phyloP scores from a whole-genome alignment of 2,797 vertebrate genomes.

The Sandelia bainsii region DNA sequence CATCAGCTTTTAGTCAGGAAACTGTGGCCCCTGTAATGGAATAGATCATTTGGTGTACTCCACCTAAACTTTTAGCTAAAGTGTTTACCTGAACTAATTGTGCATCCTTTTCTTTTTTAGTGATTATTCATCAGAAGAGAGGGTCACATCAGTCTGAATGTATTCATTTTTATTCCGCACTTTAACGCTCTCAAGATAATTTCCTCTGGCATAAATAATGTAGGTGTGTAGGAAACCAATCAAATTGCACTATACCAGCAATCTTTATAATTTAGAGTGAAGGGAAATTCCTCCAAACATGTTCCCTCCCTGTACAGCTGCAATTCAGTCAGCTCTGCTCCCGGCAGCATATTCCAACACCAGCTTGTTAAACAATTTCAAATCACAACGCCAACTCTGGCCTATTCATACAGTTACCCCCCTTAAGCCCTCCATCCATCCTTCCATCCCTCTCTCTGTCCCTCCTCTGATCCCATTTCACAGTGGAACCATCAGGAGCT shows the following conservation, averaged over 20 bases:
- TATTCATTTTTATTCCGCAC: conserved; percentile 28
- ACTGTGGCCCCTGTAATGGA: conserved; percentile 47
- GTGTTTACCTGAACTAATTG: conserved; percentile 31
- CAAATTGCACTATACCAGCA: conserved; percentile 27
- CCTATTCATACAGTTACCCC: conserved; percentile 61
- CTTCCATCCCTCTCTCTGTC: conserved; percentile 61
- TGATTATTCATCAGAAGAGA: conserved; percentile 25
- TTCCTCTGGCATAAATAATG: conserved; percentile 35
- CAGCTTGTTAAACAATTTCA: conserved; percentile 76
- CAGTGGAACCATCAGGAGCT: conserved; percentile 78
- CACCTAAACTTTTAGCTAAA: conserved; percentile 50
- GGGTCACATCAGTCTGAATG: conserved; percentile 4
- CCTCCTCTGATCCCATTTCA: conserved; percentile 80
- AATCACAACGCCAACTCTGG: conserved; percentile 65
- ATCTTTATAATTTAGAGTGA: conserved; percentile 29
- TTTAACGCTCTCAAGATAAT: conserved; percentile 49
- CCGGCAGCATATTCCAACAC: conserved; percentile 59
- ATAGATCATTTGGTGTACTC: conserved; percentile 33
- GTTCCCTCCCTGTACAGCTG: conserved; percentile 34
- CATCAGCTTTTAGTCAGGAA: conserved; percentile 66
- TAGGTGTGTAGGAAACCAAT: conserved; percentile 49
- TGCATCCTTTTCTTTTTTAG: conserved; percentile 21
- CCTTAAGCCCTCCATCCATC: conserved; percentile 39
- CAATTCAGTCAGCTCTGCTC: conserved; percentile 34
- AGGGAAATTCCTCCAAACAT: conserved; percentile 32